Percentiles rank a stretch among this genome's conserved stretches.
phyloP scores from a whole-genome alignment of 53 echinoderm and acorn worm species.

The Arbacia lixula region DNA sequence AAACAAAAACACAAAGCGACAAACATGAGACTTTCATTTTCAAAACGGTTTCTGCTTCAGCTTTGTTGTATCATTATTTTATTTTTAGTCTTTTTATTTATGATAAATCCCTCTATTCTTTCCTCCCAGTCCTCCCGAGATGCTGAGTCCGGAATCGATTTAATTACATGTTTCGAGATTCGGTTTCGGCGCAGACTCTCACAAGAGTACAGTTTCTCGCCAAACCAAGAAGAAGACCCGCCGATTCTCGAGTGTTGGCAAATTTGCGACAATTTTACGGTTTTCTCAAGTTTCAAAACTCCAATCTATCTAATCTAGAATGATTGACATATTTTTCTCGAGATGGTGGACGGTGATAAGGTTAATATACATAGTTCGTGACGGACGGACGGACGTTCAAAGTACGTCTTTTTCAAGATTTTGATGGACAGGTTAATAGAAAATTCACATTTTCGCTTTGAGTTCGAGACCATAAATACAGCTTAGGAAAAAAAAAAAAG shows the following conservation, averaged over 20 bases:
- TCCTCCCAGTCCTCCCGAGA: too few relatives aligned
- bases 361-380: too few relatives aligned
- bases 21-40: too few relatives aligned
- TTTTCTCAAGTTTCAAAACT: slow-evolving; percentile 22
- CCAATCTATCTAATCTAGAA: slow-evolving; percentile 25
- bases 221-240: slow-evolving; percentile 17
- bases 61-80: too few relatives aligned
- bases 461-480: too few relatives aligned
- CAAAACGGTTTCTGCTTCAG: too few relatives aligned
- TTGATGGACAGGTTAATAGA: slow-evolving; percentile 27
- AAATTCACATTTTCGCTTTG: slow-evolving; percentile 33
- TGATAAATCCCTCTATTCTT: too few relatives aligned
- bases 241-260: not conserved
- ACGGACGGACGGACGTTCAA: not conserved
- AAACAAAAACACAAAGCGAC: too few relatives aligned
- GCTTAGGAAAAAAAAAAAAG: too few relatives aligned
- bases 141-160: slow-evolving; percentile 12
- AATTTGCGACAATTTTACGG: slow-evolving; percentile 12
- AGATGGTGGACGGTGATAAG: slow-evolving; percentile 15
- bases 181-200: not conserved
- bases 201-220: slow-evolving; percentile 15
- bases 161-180: slow-evolving; percentile 35
- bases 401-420: slow-evolving; percentile 8
- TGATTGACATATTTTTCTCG: slow-evolving; percentile 37
- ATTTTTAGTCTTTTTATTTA: too few relatives aligned